Evolutionary conservation across 1,140 invertebrate genomes (phyloP).

Genomic region (Apocrypta bakeri): DNA sequence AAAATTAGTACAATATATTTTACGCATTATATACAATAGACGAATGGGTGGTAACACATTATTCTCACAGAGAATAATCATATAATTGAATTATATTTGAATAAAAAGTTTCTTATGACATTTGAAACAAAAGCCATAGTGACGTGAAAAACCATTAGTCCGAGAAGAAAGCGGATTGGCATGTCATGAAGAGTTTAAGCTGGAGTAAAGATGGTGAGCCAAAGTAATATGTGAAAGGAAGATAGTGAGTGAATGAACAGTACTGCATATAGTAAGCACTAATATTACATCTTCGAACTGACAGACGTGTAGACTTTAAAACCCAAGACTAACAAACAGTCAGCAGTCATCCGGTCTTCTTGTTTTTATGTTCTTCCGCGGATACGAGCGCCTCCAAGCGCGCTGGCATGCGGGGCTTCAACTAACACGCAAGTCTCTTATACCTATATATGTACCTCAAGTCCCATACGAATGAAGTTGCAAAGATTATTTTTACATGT

Average conservation of each 20-base stretch:
- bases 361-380: slow-evolving; percentile 72
- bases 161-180: background rate
- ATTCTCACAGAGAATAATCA: too few relatives aligned
- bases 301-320: slow-evolving; percentile 75
- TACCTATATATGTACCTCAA: background rate
- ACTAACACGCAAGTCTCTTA: background rate
- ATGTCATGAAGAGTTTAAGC: background rate
- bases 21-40: too few relatives aligned
- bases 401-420: slow-evolving; percentile 47
- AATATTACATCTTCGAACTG: slow-evolving; percentile 74
- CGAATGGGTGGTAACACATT: too few relatives aligned
- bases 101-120: background rate
- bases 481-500: slow-evolving; percentile 42
- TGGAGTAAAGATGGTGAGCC: background rate
- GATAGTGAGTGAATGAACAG: slow-evolving; percentile 60
- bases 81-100: too few relatives aligned
- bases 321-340: slow-evolving; percentile 75
- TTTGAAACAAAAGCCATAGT: background rate
- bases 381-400: slow-evolving; percentile 59
- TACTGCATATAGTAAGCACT: slow-evolving; percentile 68
- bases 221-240: slow-evolving; percentile 55
- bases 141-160: background rate
- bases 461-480: slow-evolving; percentile 13
- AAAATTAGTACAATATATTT: too few relatives aligned
- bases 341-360: slow-evolving; percentile 74